These are phyloP conservation scores for Tenualosa thibaudeaui DNA, from an alignment of 2,797 vertebrate species.

Conservation along the genomic window DNA sequence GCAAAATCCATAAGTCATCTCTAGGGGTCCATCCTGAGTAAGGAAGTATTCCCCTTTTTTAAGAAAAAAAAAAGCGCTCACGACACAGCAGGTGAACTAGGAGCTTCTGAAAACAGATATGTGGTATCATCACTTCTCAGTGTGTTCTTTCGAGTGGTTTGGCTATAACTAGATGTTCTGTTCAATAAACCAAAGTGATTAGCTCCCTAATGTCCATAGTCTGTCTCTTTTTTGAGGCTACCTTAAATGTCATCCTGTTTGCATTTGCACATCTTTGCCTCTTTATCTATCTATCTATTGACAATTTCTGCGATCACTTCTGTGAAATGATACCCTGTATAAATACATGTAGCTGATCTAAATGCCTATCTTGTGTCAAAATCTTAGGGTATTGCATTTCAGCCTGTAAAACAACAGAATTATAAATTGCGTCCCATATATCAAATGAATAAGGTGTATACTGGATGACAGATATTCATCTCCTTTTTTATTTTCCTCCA, in stretches of 20 bases:
- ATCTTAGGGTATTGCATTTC: background rate
- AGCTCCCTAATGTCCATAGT: background rate
- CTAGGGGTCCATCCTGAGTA: background rate
- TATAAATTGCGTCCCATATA: conserved; percentile 12
- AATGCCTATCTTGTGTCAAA: background rate
- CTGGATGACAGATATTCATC: conserved; percentile 25
- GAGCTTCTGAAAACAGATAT: conserved; percentile 46
- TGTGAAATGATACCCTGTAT: background rate
- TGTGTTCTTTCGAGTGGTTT: conserved; percentile 15
- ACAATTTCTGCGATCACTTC: no score
- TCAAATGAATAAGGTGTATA: background rate
- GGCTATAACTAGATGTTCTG: conserved; percentile 27
- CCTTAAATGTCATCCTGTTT: background rate
- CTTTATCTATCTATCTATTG: background rate
- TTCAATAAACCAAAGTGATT: conserved; percentile 11
- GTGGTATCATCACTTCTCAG: conserved; percentile 47
- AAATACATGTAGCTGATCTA: conserved; percentile 2
- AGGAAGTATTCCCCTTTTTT: background rate
- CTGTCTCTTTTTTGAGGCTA: background rate
- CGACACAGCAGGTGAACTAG: background rate
- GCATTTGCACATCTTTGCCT: background rate
- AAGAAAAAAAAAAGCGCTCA: background rate
- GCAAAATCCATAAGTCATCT: background rate
- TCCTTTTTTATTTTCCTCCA: conserved; percentile 40
- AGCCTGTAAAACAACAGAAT: conserved; percentile 3